These are phyloP conservation scores for Drosophila mimetica DNA, from an alignment of 2,888 invertebrate species.

Conservation along the genomic window DNA sequence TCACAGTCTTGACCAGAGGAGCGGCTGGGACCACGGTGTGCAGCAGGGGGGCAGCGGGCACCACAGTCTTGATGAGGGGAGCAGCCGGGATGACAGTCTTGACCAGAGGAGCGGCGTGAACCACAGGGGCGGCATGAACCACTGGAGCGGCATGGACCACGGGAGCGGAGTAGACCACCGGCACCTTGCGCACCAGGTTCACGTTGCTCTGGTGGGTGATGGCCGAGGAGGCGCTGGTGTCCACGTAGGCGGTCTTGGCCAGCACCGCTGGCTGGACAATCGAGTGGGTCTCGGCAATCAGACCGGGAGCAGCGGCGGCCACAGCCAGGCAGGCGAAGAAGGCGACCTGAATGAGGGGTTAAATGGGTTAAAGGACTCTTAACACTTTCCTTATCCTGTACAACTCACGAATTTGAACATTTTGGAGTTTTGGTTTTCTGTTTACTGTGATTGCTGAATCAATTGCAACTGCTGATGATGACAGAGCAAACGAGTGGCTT, in stretches of 20 bases:
- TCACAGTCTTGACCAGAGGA: no score
- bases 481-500: slow-evolving; percentile 50
- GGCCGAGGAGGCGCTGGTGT: slow-evolving; percentile 84
- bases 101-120: slow-evolving; percentile 51
- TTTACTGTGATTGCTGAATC: slow-evolving; percentile 53
- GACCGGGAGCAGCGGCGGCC: slow-evolving; percentile 83
- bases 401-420: slow-evolving; percentile 84
- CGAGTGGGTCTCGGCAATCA: slow-evolving; percentile 75
- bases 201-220: slow-evolving; percentile 86
- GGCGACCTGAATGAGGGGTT: slow-evolving; percentile 84
- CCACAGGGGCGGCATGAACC: slow-evolving; percentile 48
- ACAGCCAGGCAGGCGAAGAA: slow-evolving; percentile 87
- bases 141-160: slow-evolving; percentile 53
- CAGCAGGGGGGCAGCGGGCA: slow-evolving; percentile 55
- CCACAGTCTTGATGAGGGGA: slow-evolving; percentile 49
- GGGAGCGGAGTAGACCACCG: slow-evolving; percentile 78
- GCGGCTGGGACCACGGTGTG: no score
- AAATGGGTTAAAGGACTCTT: not conserved
- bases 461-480: slow-evolving; percentile 76
- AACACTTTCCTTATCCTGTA: not conserved
- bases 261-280: slow-evolving; percentile 80
- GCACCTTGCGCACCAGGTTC: slow-evolving; percentile 85
- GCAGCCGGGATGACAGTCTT: slow-evolving; percentile 60
- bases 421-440: slow-evolving; percentile 49
- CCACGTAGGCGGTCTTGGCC: slow-evolving; percentile 79